Base-by-base conservation (phyloP, 2,113 vertebrate genomes). In the Psilopogon haemacephalus region DNA sequence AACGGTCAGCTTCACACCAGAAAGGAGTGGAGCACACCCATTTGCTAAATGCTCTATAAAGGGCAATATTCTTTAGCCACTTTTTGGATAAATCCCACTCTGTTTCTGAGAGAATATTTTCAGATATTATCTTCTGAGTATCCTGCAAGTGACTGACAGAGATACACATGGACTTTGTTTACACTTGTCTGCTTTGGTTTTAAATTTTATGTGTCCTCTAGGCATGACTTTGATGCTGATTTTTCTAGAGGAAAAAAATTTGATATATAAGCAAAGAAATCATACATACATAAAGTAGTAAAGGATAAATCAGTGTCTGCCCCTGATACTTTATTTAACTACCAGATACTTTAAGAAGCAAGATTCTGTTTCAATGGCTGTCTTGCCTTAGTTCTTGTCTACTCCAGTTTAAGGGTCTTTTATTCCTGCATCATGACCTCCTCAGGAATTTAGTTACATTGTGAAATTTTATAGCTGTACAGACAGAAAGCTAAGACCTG, bases 101-200 rank as follows among this genome's bases (percentile, higher is more conserved):
- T 6, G 9, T 9, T 85, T 95, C 86, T 77, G 59, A 79, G 54
- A 93, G 32, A 76, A 70, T 69, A 90, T 93, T 96, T 95, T 74
- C 78, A 88, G 88, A 95, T 84, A 92, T 20, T 35, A 89, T 96
- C 82, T 97, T 74, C 59, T 33, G 40, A 95, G 86, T 30, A 20
- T 86, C 78, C 81, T 89, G 85, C 59, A 68, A 90, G 46, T 81
- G 90, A 92, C 56, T 96, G 95, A 59, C 91, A 95, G 52, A 85
- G 35, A 95, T 96, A 96, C 97, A 97, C 95, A 97, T 96, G 96
- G 95, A 95, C 97, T 96, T 95, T 95, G 94, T 97, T 98, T 97
- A 95, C 95, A 96, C 96, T 96, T 96, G 74, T 94, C 95, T 55
- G 88, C 64, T 76, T 95, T 93, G 83, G 95, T 96, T 97, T 98